Conservation (phyloP, 2,797 vertebrate species). For the Otus scops region DNA sequence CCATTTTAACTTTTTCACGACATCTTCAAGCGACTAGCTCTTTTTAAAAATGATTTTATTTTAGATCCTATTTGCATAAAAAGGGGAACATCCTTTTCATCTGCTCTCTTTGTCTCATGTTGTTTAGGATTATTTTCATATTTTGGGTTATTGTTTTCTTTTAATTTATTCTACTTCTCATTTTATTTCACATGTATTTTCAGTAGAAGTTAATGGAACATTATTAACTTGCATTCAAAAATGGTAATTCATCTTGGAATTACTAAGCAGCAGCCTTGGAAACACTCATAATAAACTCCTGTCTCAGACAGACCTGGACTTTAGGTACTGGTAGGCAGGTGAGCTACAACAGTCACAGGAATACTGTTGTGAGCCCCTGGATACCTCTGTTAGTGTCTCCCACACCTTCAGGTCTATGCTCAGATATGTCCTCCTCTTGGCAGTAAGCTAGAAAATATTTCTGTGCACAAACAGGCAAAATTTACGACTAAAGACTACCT, state of each 20-base stretch:
- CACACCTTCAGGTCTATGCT: neutral
- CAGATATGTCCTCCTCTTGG: neutral
- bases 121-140: neutral
- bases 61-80: neutral
- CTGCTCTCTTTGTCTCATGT: neutral
- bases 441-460: neutral
- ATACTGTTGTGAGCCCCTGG: neutral
- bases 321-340: neutral
- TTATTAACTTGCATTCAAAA: neutral
- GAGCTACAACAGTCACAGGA: neutral
- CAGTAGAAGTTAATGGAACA: neutral
- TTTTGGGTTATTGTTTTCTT: neutral
- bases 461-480: neutral
- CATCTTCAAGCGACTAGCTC: neutral
- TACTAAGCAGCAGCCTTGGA: neutral
- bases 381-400: neutral
- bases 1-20: neutral
- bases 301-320: neutral
- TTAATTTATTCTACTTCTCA: neutral
- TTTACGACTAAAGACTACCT: neutral
- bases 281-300: neutral
- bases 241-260: neutral
- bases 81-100: neutral
- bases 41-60: neutral
- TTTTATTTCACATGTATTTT: neutral